Conservation (phyloP, 2,888 invertebrate genomes). For the Luperina testacea region DNA sequence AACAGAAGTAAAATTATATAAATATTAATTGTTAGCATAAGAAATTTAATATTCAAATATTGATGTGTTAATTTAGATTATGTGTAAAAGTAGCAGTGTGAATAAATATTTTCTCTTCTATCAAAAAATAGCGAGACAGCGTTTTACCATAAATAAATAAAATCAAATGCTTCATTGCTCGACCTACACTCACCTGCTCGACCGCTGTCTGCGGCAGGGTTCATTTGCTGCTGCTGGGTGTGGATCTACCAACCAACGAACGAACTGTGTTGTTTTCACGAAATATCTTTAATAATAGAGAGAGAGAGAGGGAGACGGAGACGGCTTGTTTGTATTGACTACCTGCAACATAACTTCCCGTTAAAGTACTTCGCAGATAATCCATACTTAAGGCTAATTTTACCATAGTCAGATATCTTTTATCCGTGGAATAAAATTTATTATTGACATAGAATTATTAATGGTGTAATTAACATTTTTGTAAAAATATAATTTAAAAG, state of each 20-base stretch:
- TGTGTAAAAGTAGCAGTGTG: neutral
- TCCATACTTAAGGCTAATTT: neutral
- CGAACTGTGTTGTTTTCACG: neutral
- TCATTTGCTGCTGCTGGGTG: slow-evolving; percentile 13
- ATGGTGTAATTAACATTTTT: no score
- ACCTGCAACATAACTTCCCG: neutral
- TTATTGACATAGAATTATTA: no score
- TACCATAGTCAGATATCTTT: no score
- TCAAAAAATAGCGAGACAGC: slow-evolving; percentile 6
- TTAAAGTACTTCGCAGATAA: neutral
- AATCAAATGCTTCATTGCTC: slow-evolving; percentile 25
- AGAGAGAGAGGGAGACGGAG: neutral
- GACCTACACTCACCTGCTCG: slow-evolving; percentile 39
- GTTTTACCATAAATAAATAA: slow-evolving; percentile 48
- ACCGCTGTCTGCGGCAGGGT: slow-evolving; percentile 50
- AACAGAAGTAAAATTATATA: neutral
- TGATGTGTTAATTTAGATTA: neutral
- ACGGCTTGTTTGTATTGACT: no score
- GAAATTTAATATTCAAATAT: neutral
- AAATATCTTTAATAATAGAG: neutral
- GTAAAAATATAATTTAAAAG: no score
- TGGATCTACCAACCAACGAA: neutral
- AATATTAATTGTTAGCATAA: neutral
- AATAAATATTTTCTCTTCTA: slow-evolving; percentile 12
- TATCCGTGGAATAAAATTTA: neutral